These are phyloP conservation scores for Lepidurus couesii DNA, from an alignment of 1,140 invertebrate species.

Conservation along the genomic window DNA sequence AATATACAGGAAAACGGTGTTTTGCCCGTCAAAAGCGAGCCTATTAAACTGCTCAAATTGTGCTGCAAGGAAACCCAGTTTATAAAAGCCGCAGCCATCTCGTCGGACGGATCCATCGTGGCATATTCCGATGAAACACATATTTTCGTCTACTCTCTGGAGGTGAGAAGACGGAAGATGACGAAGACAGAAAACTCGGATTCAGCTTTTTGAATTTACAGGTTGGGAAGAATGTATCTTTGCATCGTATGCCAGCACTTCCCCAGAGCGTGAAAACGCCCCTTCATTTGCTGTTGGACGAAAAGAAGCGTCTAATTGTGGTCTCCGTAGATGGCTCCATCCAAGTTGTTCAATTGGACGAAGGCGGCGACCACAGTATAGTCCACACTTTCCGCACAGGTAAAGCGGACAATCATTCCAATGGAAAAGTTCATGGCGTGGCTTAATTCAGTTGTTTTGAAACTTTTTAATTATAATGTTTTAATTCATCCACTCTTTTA, in stretches of 20 bases:
- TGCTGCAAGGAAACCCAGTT: constrained; percentile 55
- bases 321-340: neutral
- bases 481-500: neutral
- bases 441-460: neutral
- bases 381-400: neutral
- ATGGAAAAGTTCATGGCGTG: neutral
- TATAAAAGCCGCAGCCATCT: constrained; percentile 61
- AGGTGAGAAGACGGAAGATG: constrained; percentile 45
- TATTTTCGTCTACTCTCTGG: constrained; percentile 61
- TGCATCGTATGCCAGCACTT: neutral
- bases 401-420: neutral
- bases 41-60: constrained; percentile 59
- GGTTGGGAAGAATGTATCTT: neutral
- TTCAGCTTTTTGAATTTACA: neutral
- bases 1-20: constrained; percentile 34
- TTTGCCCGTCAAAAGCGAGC: constrained; percentile 51
- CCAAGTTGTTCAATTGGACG: neutral
- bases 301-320: neutral
- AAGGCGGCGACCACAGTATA: neutral
- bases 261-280: neutral
- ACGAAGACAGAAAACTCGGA: neutral
- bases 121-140: constrained; percentile 63
- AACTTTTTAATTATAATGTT: neutral
- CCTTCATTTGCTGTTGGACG: neutral
- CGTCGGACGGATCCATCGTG: constrained; percentile 59